These are phyloP conservation scores for Lycopodina hypogea DNA, from an alignment of 37 sponge, comb jelly and placozoan genomes.

Conservation along the genomic window DNA sequence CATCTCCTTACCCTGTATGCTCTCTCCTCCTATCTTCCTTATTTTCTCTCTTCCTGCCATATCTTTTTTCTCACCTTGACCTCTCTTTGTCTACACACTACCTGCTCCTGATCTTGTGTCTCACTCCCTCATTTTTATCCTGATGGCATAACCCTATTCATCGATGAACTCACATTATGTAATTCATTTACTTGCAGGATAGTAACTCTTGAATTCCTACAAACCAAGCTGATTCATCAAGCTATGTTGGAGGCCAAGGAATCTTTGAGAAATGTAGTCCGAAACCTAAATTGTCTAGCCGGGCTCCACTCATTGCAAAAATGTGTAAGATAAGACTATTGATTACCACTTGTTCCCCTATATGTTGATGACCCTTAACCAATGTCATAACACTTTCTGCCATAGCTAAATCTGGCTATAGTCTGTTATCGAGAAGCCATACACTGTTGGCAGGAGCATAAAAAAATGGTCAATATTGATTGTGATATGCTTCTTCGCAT, in stretches of 20 bases:
- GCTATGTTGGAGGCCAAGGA: conserved; percentile 64
- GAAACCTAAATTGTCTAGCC: conserved; percentile 70
- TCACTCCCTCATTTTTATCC: not conserved
- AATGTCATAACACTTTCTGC: not conserved
- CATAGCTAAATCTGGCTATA: conserved; percentile 42
- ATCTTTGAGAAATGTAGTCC: conserved; percentile 50
- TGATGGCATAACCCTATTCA: not conserved
- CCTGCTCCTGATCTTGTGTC: not conserved
- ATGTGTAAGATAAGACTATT: conserved; percentile 28
- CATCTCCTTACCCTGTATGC: no score
- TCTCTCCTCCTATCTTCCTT: no score
- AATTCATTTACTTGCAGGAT: conserved; percentile 11
- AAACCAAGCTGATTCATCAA: conserved; percentile 53
- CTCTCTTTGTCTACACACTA: not conserved
- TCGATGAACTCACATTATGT: not conserved
- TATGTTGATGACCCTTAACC: not conserved
- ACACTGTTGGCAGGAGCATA: conserved; percentile 53
- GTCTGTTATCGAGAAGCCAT: conserved; percentile 67
- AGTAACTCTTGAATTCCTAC: conserved; percentile 67
- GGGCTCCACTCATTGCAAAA: conserved; percentile 44
- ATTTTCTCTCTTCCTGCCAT: no score
- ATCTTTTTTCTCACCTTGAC: conserved; percentile 7
- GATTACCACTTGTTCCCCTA: not conserved
- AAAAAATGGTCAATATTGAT: conserved; percentile 27
- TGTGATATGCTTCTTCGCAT: conserved; percentile 69